Conservation (phyloP, 2,113 vertebrate species). For the Dendropsophus ebraccatus region DNA sequence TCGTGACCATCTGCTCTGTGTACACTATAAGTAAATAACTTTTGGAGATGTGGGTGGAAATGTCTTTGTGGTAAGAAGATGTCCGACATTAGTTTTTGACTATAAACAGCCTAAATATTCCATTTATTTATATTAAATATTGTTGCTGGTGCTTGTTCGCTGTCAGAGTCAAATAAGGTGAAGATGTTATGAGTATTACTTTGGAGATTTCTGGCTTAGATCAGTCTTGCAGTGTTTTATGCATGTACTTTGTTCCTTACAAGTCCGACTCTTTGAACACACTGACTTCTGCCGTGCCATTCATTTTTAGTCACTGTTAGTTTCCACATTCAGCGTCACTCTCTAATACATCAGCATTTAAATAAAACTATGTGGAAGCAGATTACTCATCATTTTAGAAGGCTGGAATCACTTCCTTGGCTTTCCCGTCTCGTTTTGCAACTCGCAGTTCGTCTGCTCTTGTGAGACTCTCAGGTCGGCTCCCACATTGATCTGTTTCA, state of each 20-base stretch:
- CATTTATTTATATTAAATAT: neutral
- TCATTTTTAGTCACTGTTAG: slow-evolving; percentile 14
- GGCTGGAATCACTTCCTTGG: slow-evolving; percentile 27
- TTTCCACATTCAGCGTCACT: neutral
- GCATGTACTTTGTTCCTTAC: neutral
- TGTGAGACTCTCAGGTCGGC: slow-evolving; percentile 25
- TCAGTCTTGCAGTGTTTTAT: neutral
- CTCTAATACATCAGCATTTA: slow-evolving; percentile 30
- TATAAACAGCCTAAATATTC: neutral
- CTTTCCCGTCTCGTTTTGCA: slow-evolving; percentile 12
- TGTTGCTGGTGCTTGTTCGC: neutral
- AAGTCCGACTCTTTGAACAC: neutral
- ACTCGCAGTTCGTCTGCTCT: neutral
- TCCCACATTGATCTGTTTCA: slow-evolving; percentile 27
- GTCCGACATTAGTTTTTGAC: neutral
- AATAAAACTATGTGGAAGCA: slow-evolving; percentile 30
- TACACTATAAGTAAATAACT: neutral
- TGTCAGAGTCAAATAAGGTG: neutral
- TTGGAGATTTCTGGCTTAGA: neutral
- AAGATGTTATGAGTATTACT: neutral
- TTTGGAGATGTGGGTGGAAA: neutral
- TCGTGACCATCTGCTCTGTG: too few relatives aligned
- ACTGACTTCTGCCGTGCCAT: neutral
- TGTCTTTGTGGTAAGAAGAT: too few relatives aligned
- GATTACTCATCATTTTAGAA: slow-evolving; percentile 30